Evolutionary conservation across 1,140 invertebrate species (phyloP), one percentile per base, ranked within the genome.

Genomic region (Phthorimaea operculella): DNA sequence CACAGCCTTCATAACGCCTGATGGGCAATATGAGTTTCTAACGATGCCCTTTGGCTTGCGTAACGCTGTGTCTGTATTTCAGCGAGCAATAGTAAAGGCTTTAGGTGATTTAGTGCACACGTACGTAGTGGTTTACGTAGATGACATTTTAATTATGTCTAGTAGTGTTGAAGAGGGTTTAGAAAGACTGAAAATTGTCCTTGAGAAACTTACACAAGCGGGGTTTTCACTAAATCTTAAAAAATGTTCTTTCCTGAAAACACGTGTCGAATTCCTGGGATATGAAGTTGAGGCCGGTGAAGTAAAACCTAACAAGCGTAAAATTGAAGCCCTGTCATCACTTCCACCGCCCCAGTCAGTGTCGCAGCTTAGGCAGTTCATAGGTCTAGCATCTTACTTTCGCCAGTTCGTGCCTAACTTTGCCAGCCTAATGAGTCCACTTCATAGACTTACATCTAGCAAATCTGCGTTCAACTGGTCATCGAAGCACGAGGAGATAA

Each of bases 1-100:
- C 51, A 88, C 87, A 8, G 77, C 77, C 5, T 86, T 87, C 54
- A 60, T 73, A 12, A 78, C 78, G 21, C 21, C 21, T 6, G 21
- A 28, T 28, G 21, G 21, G 6, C 21, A 28, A 28, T 28, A 28
- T 10, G 60, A 72, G 21, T 66, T 52, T 47, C 45, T 62, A 17
- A 11, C 48, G 9, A 59, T 60, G 58, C 67, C 63, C 51, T 79
- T 79, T 61, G 70, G 76, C 14, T 49, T 76, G 2, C 60, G 59
- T 9, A 76, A 68, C 63, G 66, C 66, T 2, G 59, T 62, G 0
- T 51, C 60, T 7, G 65, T 74, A 12, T 72, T 72, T 53, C 67
- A 72, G 28, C 42, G 62, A 18, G 60, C 60, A 17, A 62, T 73
- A 8, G 68, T 57, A 16, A 59, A 44, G 0, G 52, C 58, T 11